A percentile compares a stretch with the other conserved stretches of the same genome.
These are phyloP conservation scores for Nudaria mundana DNA, from an alignment of 2,888 invertebrate genomes.

Conservation along the genomic window DNA sequence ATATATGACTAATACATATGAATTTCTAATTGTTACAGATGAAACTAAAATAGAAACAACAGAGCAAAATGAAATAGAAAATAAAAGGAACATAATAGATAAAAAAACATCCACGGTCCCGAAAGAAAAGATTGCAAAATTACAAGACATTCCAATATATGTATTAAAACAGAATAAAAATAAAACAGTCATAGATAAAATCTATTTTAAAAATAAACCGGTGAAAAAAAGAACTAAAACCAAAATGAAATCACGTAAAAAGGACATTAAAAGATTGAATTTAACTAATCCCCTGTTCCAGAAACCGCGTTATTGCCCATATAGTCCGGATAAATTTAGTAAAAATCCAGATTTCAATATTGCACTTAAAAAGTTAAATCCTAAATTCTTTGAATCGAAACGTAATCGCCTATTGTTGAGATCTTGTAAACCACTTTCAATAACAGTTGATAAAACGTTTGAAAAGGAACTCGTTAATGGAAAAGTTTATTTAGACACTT, in stretches of 20 bases:
- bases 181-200: slow-evolving; percentile 41
- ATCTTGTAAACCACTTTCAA: slow-evolving; percentile 59
- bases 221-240: slow-evolving; percentile 19
- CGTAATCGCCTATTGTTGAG: slow-evolving; percentile 55
- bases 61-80: too few species aligned
- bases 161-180: slow-evolving; percentile 33
- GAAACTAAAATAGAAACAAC: neutral
- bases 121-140: slow-evolving; percentile 54
- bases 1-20: neutral
- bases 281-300: slow-evolving; percentile 49
- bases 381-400: slow-evolving; percentile 52
- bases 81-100: slow-evolving; percentile 46
- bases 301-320: slow-evolving; percentile 55
- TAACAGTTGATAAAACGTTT: slow-evolving; percentile 64
- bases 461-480: slow-evolving; percentile 56
- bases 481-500: slow-evolving; percentile 46
- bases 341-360: slow-evolving; percentile 76
- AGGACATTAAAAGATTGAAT: slow-evolving; percentile 38
- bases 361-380: slow-evolving; percentile 54
- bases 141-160: slow-evolving; percentile 53
- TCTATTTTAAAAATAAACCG: slow-evolving; percentile 56
- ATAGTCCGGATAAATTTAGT: slow-evolving; percentile 61
- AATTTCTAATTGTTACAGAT: neutral
- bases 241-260: neutral
- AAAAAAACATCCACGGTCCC: slow-evolving; percentile 59